Evolutionary conservation across 2,113 vertebrate species (phyloP), one percentile per base, ranked within the genome.

Genomic region (Gymnobelideus leadbeateri): DNA sequence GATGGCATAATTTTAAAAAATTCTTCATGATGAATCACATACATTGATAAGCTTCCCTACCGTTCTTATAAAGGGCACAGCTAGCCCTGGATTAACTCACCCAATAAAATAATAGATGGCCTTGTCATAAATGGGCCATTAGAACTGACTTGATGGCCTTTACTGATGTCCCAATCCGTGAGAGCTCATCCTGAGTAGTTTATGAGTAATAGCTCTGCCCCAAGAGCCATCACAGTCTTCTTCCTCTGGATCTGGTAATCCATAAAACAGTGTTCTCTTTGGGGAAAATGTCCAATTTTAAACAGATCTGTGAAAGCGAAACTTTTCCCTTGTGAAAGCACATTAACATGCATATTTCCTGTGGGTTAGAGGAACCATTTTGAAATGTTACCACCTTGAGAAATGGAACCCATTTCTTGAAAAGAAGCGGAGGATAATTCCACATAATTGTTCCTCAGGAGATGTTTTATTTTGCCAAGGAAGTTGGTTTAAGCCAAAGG

Each of bases 21-120:
- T 95, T 95, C 57, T 95, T 93, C 43, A 19, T 91, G 51, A 95
- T 91, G 57, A 95, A 92, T 96, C 49, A n/a, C 90, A 77, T 57
- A 55, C 93, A 95, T 92, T 93, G 95, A 90, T 96, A 93, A 96
- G 77, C 26, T 92, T 95, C 77, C 24, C 47, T 47, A 19, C 24
- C 4, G 52, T 92, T 91, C 61, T 96, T 91, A 68, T 51, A 97
- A 97, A 96, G 92, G 94, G 93, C 91, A 91, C 52, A 16, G 77
- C 49, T 54, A 94, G 51, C 37, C n/a, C 46, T 43, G 84, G 24
- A 93, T 96, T 95, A 96, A 95, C 92, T 92, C 61, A 77, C 68
- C 31, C 0, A 91, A 43, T 94, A 61, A 97, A 97, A 92, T 96
- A 90, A 94, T 93, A 90, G 68, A 95, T 97, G 68, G 89, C 55